phyloP scores from a whole-genome alignment of 2,797 vertebrate genomes.

The Heterohyrax brucei region DNA sequence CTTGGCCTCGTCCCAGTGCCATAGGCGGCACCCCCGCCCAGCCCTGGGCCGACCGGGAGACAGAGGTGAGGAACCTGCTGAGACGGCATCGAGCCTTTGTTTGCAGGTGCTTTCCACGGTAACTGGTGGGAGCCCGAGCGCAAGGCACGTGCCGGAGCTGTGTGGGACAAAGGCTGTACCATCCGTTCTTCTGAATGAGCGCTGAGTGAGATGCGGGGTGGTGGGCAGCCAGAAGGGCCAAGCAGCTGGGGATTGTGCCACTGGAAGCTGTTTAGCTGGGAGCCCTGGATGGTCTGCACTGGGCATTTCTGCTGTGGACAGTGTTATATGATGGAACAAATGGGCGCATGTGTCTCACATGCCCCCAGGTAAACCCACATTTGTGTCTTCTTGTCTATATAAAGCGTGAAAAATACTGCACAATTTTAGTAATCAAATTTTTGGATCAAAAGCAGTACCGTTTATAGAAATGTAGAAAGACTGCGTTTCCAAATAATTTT shows the following conservation, averaged over 20 bases:
- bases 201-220: not conserved
- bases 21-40: conserved; percentile 67
- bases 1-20: conserved; percentile 82
- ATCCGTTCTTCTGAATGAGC: conserved; percentile 68
- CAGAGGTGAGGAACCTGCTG: conserved; percentile 88
- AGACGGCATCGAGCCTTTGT: conserved; percentile 85
- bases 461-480: conserved; percentile 21
- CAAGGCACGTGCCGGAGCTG: conserved; percentile 44
- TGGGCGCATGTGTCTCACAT: conserved; percentile 41
- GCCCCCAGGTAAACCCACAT: not conserved
- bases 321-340: not conserved
- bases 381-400: not conserved
- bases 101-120: conserved; percentile 73
- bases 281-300: not conserved
- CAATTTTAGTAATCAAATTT: conserved; percentile 3
- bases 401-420: conserved; percentile 1
- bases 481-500: conserved; percentile 53
- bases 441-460: conserved; percentile 23
- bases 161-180: conserved; percentile 87
- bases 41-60: not conserved
- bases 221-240: not conserved
- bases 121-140: conserved; percentile 62
- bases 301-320: conserved; percentile 59
- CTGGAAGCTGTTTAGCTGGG: conserved; percentile 21
- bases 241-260: not conserved